phyloP scores from a whole-genome alignment of 2,888 invertebrate species.

The Hypena proboscidalis region DNA sequence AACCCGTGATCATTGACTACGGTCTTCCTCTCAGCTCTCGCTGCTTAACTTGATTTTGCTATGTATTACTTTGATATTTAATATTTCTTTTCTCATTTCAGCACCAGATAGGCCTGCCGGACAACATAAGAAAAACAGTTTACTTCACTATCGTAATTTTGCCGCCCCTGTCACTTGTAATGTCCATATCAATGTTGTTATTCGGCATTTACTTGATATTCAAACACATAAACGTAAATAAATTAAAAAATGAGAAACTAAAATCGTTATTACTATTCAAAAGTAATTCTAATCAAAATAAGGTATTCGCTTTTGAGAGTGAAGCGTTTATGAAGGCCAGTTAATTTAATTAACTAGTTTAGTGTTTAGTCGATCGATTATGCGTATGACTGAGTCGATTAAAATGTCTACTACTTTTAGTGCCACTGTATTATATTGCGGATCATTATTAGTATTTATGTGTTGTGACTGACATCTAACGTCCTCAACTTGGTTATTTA shows the following conservation, averaged over 20 bases:
- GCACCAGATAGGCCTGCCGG: slow-evolving; percentile 85
- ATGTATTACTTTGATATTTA: slow-evolving; percentile 3
- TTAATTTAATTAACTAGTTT: slow-evolving; percentile 17
- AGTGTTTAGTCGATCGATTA: slow-evolving; percentile 2
- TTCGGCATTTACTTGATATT: slow-evolving; percentile 61
- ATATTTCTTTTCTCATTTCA: slow-evolving; percentile 59
- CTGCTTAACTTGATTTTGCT: neutral
- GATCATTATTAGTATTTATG: too few species aligned
- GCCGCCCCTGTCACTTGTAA: slow-evolving; percentile 73
- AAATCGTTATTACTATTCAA: slow-evolving; percentile 62
- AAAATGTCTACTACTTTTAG: too few species aligned
- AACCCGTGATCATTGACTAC: neutral
- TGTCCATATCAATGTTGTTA: slow-evolving; percentile 52
- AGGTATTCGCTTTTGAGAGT: slow-evolving; percentile 65
- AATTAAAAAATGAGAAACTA: slow-evolving; percentile 55
- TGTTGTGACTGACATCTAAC: neutral
- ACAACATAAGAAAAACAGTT: slow-evolving; percentile 73
- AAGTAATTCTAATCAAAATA: slow-evolving; percentile 63
- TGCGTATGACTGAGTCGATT: slow-evolving; percentile 16
- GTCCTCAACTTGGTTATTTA: neutral
- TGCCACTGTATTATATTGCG: too few species aligned
- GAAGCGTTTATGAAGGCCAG: slow-evolving; percentile 63
- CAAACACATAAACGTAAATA: slow-evolving; percentile 58
- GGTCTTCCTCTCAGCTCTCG: neutral
- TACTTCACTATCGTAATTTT: slow-evolving; percentile 80